These are phyloP conservation scores for Epinephelus moara DNA, from an alignment of 2,113 vertebrate species.

Conservation along the genomic window DNA sequence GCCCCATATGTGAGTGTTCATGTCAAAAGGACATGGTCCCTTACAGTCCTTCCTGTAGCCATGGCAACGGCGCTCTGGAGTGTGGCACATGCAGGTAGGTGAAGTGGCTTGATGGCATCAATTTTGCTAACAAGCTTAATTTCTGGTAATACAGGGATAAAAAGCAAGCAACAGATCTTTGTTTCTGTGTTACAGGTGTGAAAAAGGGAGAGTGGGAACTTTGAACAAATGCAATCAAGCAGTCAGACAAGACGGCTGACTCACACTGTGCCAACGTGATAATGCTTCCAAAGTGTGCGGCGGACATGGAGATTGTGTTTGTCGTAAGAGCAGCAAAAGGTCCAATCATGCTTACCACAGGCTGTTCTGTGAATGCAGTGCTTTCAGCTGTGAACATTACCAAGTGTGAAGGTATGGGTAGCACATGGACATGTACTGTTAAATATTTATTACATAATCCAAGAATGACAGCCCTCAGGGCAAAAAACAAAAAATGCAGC, in stretches of 20 bases:
- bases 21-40: constrained; percentile 59
- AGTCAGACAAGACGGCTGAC: neutral
- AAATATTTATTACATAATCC: neutral
- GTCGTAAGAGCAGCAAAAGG: constrained; percentile 31
- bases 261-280: constrained; percentile 1
- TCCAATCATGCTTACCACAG: neutral
- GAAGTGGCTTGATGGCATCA: constrained; percentile 30
- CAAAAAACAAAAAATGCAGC: too few relatives aligned
- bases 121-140: constrained; percentile 46
- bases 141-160: constrained; percentile 3
- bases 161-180: neutral
- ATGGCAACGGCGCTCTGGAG: constrained; percentile 62
- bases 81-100: constrained; percentile 28
- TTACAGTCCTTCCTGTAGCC: constrained; percentile 41
- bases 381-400: constrained; percentile 13
- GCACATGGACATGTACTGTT: neutral
- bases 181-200: constrained; percentile 6
- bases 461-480: neutral
- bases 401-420: constrained; percentile 2
- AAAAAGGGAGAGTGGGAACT: neutral
- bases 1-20: constrained; percentile 38
- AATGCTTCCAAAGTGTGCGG: constrained; percentile 35
- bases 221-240: constrained; percentile 24
- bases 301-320: constrained; percentile 18
- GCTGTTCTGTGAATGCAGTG: constrained; percentile 26